Base-by-base conservation (phyloP, 2,888 invertebrate species). In the Leptogaster cylindrica region DNA sequence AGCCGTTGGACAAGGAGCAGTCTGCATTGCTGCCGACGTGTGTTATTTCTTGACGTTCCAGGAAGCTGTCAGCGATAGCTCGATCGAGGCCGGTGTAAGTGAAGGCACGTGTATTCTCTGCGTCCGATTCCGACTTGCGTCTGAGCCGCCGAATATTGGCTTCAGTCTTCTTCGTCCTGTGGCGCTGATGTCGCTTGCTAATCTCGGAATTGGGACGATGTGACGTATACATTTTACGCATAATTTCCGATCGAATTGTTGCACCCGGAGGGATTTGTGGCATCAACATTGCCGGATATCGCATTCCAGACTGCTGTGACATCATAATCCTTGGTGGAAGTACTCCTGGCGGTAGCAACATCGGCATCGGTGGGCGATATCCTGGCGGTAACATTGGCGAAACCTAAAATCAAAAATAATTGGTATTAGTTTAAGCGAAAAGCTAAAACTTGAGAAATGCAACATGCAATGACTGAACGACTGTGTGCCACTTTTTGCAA, bases 41-140 rank as follows among this genome's bases (percentile, higher is more conserved):
- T 7, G 76, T 75, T 70, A 77, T 76, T 64, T 81, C 79, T 70
- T 81, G 81, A 25, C 77, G 78, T 41, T 76, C 79, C 68, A 80
- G 70, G 23, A 80, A 81, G 67, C 75, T 79, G 68, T 81, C 80
- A 2, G 81, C 81, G 66, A 81, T 78, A 66, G 76, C 76, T 36
- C 80, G 77, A 74, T 81, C 81, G 48, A 81, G 67, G 0, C 81
- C 81, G 1, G 77, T 79, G 55, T 80, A 81, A 28, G 77, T 77
- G 65, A 80, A 79, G 10, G 79, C 79, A 25, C 76, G 74, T 31
- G 75, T 73, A 61, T 71, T 73, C 55, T 74, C 77, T 6, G 77
- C 73, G 73, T 80, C 80, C 7, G 77, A 76, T 65, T 80, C 79
- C 27, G 81, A 80, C 66, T 78, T 80, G 65, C 80, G 77, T 25